A percentile compares a stretch with the other conserved stretches of the same genome.
These are phyloP conservation scores for Notechis scutatus DNA, from an alignment of 2,113 vertebrate genomes.

Conservation along the genomic window DNA sequence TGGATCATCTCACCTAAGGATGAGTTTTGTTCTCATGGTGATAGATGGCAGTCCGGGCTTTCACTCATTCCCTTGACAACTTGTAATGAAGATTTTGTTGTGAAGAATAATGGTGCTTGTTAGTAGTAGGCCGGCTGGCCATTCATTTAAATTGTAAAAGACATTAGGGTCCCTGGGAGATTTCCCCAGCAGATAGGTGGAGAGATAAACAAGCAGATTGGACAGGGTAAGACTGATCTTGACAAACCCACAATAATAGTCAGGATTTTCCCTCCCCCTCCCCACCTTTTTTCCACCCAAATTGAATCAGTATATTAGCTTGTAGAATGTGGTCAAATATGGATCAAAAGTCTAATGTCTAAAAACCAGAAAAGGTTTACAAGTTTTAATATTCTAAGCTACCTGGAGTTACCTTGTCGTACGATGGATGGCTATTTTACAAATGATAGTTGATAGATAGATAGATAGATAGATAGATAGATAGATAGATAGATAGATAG, in stretches of 20 bases:
- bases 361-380: background rate
- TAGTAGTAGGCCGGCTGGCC: background rate
- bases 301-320: background rate
- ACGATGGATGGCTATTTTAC: background rate
- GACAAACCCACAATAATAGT: background rate
- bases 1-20: background rate
- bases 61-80: background rate
- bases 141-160: background rate
- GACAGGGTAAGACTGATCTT: background rate
- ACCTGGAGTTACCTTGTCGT: background rate
- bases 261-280: background rate
- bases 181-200: background rate
- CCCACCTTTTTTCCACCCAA: background rate
- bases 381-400: background rate
- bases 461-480: too few relatives aligned
- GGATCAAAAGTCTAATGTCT: background rate
- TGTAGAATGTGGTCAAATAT: background rate
- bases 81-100: background rate
- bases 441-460: background rate
- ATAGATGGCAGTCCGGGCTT: background rate
- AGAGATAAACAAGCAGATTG: background rate
- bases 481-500: too few relatives aligned
- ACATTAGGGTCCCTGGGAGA: background rate
- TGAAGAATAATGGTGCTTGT: background rate
- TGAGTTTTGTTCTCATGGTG: background rate